Evolutionary conservation across 35 echinoderm and acorn worm species (phyloP).

Genomic region (Acanthaster planci): DNA sequence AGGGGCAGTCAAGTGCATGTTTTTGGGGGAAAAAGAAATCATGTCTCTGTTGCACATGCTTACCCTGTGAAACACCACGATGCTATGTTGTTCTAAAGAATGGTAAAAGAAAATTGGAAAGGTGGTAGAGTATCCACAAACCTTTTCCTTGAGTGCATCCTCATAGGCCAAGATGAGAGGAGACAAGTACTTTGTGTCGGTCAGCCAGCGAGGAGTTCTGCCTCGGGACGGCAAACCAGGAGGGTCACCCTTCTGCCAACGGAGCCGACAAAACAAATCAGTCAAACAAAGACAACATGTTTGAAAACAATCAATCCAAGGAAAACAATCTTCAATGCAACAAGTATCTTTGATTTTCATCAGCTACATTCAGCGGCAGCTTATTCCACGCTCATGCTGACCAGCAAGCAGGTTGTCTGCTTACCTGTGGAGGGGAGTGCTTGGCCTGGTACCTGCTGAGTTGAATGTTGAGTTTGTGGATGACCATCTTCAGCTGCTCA

Average conservation of each 20-base stretch:
- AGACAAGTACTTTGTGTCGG: conserved; percentile 88
- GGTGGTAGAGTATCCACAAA: too few relatives aligned
- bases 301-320: background rate
- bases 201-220: conserved; percentile 80
- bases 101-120: too few relatives aligned
- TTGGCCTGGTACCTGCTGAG: conserved; percentile 99
- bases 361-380: background rate
- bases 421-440: conserved; percentile 75
- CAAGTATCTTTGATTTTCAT: background rate
- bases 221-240: conserved; percentile 87
- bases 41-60: too few relatives aligned
- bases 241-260: conserved; percentile 81
- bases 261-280: background rate
- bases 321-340: background rate
- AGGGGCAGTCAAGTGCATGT: too few relatives aligned
- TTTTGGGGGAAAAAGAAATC: too few relatives aligned
- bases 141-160: conserved; percentile 76
- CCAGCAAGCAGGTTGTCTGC: background rate
- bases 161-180: conserved; percentile 88
- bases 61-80: too few relatives aligned
- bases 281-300: background rate
- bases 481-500: conserved; percentile 76
- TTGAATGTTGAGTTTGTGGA: conserved; percentile 96
- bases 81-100: too few relatives aligned
- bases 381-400: background rate